These are phyloP conservation scores for Sitta carolinensis DNA, from an alignment of 2,797 vertebrate species.

Conservation along the genomic window DNA sequence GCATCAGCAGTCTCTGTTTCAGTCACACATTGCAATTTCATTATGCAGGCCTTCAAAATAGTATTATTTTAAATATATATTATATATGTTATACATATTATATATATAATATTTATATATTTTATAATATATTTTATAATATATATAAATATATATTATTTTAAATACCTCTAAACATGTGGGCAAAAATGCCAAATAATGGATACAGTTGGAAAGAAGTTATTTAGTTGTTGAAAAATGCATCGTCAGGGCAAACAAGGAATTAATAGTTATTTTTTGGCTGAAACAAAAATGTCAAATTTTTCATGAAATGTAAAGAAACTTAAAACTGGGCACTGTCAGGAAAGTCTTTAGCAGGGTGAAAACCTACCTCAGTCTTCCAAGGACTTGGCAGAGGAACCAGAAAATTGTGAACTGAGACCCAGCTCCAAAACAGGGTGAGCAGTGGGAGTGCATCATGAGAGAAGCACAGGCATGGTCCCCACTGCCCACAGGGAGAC, in stretches of 20 bases:
- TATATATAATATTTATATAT: too few relatives aligned
- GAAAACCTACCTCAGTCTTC: background rate
- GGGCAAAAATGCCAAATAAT: background rate
- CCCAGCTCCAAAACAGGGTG: background rate
- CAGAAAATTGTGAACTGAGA: background rate
- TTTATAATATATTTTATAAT: too few relatives aligned
- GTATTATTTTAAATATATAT: background rate
- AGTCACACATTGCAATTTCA: background rate
- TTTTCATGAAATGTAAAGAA: background rate
- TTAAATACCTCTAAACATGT: background rate
- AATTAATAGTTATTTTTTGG: background rate
- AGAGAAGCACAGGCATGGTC: background rate
- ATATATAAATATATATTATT: too few relatives aligned
- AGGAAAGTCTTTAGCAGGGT: background rate
- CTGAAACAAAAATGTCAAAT: background rate
- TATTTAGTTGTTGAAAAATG: background rate
- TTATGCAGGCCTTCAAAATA: background rate
- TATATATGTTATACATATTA: too few relatives aligned
- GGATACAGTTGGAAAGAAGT: background rate
- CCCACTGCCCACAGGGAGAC: background rate
- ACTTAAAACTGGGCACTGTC: background rate
- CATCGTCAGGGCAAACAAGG: background rate
- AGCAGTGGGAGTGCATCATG: background rate
- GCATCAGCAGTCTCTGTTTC: background rate
- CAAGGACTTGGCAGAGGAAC: background rate